Conservation (phyloP, 2,113 vertebrate genomes). For the Eulacestoma nigropectus region DNA sequence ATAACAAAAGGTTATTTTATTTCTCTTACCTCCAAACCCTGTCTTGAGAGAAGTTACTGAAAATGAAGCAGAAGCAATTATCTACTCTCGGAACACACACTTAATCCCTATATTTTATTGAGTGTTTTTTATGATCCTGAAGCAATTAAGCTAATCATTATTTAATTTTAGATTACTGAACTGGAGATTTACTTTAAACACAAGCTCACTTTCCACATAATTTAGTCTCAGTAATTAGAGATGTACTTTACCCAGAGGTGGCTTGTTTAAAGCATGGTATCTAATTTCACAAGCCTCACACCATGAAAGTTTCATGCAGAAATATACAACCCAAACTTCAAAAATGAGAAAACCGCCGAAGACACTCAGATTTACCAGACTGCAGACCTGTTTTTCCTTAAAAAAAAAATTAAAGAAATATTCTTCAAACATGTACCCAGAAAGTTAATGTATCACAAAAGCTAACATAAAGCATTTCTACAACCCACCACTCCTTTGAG, state of each 20-base stretch:
- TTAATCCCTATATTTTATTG: slow-evolving; percentile 49
- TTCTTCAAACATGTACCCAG: background rate
- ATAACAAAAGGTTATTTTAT: slow-evolving; percentile 22
- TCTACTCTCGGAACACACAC: slow-evolving; percentile 2
- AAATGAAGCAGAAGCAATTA: slow-evolving; percentile 46
- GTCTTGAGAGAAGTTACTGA: slow-evolving; percentile 13
- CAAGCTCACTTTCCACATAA: slow-evolving; percentile 38
- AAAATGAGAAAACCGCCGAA: background rate
- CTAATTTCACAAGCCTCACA: slow-evolving; percentile 7
- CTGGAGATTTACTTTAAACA: slow-evolving; percentile 43
- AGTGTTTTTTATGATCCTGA: background rate
- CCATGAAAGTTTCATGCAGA: background rate
- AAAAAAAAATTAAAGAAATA: background rate
- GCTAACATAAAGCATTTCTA: background rate
- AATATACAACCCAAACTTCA: background rate
- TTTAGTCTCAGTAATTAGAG: slow-evolving; percentile 50
- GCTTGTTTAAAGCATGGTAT: slow-evolving; percentile 2
- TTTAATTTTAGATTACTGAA: slow-evolving; percentile 55
- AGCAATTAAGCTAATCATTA: slow-evolving; percentile 61
- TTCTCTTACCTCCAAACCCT: slow-evolving; percentile 18
- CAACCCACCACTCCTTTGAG: background rate
- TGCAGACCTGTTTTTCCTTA: background rate
- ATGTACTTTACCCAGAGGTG: slow-evolving; percentile 36
- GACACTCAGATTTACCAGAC: background rate
- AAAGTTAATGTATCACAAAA: background rate